Evolutionary conservation across 1,140 invertebrate genomes (phyloP).

Genomic region (Colletes gigas): DNA sequence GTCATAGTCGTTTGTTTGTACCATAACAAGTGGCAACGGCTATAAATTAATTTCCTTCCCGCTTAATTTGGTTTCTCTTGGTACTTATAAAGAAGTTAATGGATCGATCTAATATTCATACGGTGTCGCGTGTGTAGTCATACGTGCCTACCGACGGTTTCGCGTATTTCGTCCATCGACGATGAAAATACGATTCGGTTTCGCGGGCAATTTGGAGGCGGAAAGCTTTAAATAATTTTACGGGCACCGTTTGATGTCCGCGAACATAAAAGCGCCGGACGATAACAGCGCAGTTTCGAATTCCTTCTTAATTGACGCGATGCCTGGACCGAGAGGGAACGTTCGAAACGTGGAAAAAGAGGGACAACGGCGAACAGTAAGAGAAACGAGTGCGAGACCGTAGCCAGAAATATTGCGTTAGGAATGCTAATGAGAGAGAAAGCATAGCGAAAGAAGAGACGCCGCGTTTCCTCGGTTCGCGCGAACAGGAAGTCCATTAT

Average conservation of each 20-base stretch:
- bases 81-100: constrained; percentile 14
- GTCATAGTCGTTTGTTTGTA: not conserved
- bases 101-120: constrained; percentile 1
- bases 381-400: constrained; percentile 13
- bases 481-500: constrained; percentile 41
- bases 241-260: not conserved
- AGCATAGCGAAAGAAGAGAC: constrained; percentile 6
- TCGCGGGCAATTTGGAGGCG: not conserved
- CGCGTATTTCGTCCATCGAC: not conserved
- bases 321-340: not conserved
- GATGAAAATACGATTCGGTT: not conserved
- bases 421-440: constrained; percentile 46
- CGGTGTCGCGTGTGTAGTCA: not conserved
- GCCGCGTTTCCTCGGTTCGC: constrained; percentile 17
- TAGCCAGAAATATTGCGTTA: constrained; percentile 45
- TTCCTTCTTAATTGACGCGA: constrained; percentile 32
- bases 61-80: not conserved
- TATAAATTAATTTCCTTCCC: constrained; percentile 9
- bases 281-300: not conserved
- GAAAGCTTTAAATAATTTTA: constrained; percentile 6
- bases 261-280: not conserved
- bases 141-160: not conserved
- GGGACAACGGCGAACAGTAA: not conserved
- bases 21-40: not conserved
- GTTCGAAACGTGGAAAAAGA: not conserved